These are phyloP conservation scores for Adrianichthys oophorus DNA, from an alignment of 2,797 vertebrate genomes.

Conservation along the genomic window DNA sequence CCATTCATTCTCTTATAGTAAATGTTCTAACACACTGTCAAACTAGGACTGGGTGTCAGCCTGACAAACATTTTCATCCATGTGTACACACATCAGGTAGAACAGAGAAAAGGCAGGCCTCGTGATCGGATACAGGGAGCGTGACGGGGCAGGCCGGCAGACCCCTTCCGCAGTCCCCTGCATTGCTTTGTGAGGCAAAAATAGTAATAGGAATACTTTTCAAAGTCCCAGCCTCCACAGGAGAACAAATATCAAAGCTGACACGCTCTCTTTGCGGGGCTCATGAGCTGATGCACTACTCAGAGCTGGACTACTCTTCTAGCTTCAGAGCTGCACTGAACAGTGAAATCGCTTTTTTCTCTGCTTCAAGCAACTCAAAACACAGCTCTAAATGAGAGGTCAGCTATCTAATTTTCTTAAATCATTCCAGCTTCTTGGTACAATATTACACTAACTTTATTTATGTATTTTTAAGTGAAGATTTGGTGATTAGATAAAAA, in stretches of 20 bases:
- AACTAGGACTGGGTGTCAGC: constrained; percentile 1
- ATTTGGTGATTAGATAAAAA: too few relatives aligned
- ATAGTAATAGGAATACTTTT: constrained; percentile 60
- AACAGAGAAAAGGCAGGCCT: constrained; percentile 16
- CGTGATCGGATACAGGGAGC: neutral
- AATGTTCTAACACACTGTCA: constrained; percentile 1
- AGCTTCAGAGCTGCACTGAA: constrained; percentile 6
- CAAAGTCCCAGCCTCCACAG: constrained; percentile 43
- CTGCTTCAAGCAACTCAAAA: constrained; percentile 11
- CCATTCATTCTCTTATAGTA: constrained; percentile 11
- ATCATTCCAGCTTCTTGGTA: too few relatives aligned
- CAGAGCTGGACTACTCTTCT: constrained; percentile 2
- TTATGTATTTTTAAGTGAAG: too few relatives aligned
- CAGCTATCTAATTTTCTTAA: neutral
- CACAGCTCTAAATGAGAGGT: constrained; percentile 5
- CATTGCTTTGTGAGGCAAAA: constrained; percentile 38
- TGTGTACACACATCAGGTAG: constrained; percentile 13
- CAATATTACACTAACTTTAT: too few relatives aligned
- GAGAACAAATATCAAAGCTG: constrained; percentile 55
- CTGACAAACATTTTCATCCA: constrained; percentile 11
- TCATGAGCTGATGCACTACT: constrained; percentile 6
- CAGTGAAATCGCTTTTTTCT: constrained; percentile 5
- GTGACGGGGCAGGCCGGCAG: constrained; percentile 31
- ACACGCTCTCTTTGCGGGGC: constrained; percentile 42
- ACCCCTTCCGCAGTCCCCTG: constrained; percentile 21